Conservation (phyloP, 1,140 invertebrate genomes). For the Helicoverpa armigera region DNA sequence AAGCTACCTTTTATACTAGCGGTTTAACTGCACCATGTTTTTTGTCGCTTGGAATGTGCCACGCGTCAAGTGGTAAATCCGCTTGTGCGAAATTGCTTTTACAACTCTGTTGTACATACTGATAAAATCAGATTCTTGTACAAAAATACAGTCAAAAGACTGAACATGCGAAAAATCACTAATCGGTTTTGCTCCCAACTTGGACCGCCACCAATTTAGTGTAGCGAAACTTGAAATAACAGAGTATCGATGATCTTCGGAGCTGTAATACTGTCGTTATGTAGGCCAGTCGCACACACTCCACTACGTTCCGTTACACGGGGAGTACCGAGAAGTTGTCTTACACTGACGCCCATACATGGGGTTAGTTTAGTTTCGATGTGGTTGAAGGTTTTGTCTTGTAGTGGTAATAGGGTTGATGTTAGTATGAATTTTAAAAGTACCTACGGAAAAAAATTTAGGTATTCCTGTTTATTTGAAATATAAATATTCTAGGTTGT, state of each 20-base stretch:
- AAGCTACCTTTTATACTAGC: too few relatives aligned
- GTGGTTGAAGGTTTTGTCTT: slow-evolving; percentile 11
- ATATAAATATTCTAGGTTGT: too few relatives aligned
- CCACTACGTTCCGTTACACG: background rate
- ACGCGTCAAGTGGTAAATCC: too few relatives aligned
- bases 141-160: background rate
- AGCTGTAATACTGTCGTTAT: slow-evolving; percentile 38
- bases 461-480: background rate
- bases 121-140: background rate
- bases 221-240: slow-evolving; percentile 34
- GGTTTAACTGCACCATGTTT: too few relatives aligned
- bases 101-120: too few relatives aligned
- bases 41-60: too few relatives aligned
- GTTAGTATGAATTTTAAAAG: background rate
- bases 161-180: background rate
- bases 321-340: background rate
- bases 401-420: background rate
- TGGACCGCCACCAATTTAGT: slow-evolving; percentile 3
- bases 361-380: slow-evolving; percentile 14
- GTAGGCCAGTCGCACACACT: slow-evolving; percentile 2
- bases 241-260: slow-evolving; percentile 41
- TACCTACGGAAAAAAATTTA: too few relatives aligned
- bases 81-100: too few relatives aligned
- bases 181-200: background rate
- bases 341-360: slow-evolving; percentile 18